Evolutionary conservation across 2,797 vertebrate species (phyloP).

Genomic region (Enteromius paludinosus): DNA sequence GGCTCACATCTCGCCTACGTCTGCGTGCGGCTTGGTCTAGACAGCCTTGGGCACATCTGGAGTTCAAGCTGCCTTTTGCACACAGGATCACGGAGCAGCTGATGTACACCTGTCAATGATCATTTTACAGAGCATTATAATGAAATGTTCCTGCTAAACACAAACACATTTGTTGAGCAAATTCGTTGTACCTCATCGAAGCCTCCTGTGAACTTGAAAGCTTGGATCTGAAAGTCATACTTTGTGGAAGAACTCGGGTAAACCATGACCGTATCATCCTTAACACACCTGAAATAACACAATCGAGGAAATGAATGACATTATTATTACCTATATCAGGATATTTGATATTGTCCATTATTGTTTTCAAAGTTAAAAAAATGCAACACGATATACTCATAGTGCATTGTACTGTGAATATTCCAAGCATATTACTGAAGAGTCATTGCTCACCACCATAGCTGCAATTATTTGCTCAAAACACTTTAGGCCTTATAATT

Average conservation of each 20-base stretch:
- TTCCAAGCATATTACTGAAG: neutral
- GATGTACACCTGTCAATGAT: constrained; percentile 71
- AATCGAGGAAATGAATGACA: neutral
- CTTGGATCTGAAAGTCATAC: constrained; percentile 73
- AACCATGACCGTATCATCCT: constrained; percentile 69
- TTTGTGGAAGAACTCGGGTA: constrained; percentile 33
- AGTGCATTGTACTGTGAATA: neutral
- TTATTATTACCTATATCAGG: neutral
- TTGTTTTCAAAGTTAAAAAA: neutral
- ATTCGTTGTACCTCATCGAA: constrained; percentile 69
- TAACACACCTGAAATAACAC: constrained; percentile 65
- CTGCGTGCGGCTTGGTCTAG: constrained; percentile 32
- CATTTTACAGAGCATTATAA: neutral
- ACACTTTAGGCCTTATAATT: neutral
- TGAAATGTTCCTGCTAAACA: neutral
- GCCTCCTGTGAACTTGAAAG: constrained; percentile 77
- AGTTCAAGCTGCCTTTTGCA: constrained; percentile 60
- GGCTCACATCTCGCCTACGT: constrained; percentile 58
- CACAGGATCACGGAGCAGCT: constrained; percentile 79
- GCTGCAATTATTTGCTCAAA: constrained; percentile 8
- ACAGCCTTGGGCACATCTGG: constrained; percentile 76
- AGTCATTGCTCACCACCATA: neutral
- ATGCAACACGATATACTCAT: neutral
- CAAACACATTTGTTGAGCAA: neutral
- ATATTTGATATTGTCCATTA: neutral